Conservation (phyloP, 2,113 vertebrate genomes). For the Herpailurus yagouaroundi region DNA sequence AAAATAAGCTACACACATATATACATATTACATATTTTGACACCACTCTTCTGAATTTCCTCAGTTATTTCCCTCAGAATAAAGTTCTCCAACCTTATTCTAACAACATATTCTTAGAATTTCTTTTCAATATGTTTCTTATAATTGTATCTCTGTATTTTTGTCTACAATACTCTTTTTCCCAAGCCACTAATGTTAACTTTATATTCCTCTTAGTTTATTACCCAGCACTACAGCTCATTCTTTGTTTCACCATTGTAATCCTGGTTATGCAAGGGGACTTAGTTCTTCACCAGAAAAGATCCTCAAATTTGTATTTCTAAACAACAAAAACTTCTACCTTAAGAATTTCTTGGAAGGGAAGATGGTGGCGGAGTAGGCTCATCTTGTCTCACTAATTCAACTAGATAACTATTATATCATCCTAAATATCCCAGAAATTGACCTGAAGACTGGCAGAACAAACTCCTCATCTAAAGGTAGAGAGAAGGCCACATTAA, state of each 20-base stretch:
- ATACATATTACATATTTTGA: background rate
- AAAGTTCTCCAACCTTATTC: background rate
- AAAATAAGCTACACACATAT: background rate
- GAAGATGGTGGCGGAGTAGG: background rate
- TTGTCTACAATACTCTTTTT: background rate
- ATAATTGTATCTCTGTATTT: background rate
- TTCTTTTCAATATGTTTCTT: background rate
- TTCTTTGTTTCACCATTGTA: background rate
- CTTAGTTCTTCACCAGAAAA: background rate
- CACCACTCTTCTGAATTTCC: background rate
- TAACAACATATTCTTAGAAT: background rate
- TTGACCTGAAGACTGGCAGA: background rate
- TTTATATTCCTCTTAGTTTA: background rate
- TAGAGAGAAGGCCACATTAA: background rate
- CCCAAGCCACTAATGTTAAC: background rate
- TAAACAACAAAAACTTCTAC: background rate
- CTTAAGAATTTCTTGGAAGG: background rate
- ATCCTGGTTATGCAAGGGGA: background rate
- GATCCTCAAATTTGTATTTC: background rate
- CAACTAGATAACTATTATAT: background rate
- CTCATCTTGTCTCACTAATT: background rate
- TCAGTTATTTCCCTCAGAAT: background rate
- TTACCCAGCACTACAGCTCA: background rate
- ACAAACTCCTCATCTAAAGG: background rate
- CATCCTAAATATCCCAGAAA: background rate